These are phyloP conservation scores for Perca fluviatilis DNA, from an alignment of 2,113 vertebrate genomes.

Conservation along the genomic window DNA sequence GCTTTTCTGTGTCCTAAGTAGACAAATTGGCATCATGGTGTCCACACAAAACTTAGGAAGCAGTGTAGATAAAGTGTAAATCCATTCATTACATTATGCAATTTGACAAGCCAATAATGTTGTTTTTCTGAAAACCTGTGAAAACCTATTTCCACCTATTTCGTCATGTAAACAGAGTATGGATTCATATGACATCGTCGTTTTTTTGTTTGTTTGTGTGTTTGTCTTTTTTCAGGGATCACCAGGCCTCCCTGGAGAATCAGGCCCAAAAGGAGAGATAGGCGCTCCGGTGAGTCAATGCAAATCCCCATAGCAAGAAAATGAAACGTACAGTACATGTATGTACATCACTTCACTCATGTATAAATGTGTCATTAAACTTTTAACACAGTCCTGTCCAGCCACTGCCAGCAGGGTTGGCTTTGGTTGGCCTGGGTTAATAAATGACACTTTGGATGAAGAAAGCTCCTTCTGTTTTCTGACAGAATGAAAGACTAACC, in stretches of 20 bases:
- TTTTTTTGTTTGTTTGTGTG: conserved; percentile 9
- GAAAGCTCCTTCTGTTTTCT: conserved; percentile 2
- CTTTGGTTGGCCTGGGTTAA: background rate
- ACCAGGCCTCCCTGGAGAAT: conserved; percentile 87
- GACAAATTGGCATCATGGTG: background rate
- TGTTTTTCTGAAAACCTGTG: background rate
- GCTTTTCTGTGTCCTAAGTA: background rate
- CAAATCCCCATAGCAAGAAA: background rate
- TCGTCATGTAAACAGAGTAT: background rate
- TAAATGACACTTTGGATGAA: background rate
- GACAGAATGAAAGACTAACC: conserved; percentile 10
- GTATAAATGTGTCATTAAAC: background rate
- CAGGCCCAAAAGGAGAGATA: conserved; percentile 90
- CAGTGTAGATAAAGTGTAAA: background rate
- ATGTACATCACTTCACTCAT: background rate
- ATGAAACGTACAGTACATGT: background rate
- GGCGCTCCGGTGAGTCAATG: conserved; percentile 86
- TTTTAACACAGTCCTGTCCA: background rate
- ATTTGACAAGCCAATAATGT: background rate
- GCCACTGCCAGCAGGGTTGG: background rate
- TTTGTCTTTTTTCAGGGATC: conserved; percentile 86
- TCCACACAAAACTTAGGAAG: background rate
- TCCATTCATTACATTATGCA: background rate
- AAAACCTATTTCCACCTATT: background rate
- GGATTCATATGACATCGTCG: background rate